Evolutionary conservation across 2,113 vertebrate species (phyloP).

Genomic region (Mesoclemmys tuberculata): DNA sequence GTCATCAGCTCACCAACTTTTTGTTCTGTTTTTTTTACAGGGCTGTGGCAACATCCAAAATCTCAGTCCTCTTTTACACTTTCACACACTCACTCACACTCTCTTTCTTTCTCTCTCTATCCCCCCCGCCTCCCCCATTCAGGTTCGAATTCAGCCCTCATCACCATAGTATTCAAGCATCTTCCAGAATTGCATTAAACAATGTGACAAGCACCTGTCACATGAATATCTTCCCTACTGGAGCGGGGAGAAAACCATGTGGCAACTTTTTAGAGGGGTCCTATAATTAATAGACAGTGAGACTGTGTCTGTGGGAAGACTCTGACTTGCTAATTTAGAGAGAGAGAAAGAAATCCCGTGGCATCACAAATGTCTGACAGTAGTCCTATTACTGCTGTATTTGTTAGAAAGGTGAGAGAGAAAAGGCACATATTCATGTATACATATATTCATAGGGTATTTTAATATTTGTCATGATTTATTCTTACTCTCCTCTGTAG

Average conservation of each 20-base stretch:
- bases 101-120: too few relatives aligned
- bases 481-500: not conserved
- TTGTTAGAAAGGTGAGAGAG: not conserved
- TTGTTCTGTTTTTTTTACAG: not conserved
- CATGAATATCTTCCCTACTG: conserved; percentile 24
- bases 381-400: not conserved
- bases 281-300: not conserved
- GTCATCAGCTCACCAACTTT: not conserved
- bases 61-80: not conserved
- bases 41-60: not conserved
- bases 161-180: not conserved
- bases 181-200: conserved; percentile 25
- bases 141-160: not conserved
- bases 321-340: not conserved
- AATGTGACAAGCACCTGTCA: not conserved
- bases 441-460: not conserved
- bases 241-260: not conserved
- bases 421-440: rapidly evolving
- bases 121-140: too few relatives aligned
- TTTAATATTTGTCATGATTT: not conserved
- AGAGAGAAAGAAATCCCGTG: not conserved
- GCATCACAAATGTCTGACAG: not conserved
- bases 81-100: not conserved
- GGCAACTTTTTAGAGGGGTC: not conserved
- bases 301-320: conserved; percentile 19